phyloP scores from a whole-genome alignment of 1,140 invertebrate species.

The Heliconius hewitsoni region DNA sequence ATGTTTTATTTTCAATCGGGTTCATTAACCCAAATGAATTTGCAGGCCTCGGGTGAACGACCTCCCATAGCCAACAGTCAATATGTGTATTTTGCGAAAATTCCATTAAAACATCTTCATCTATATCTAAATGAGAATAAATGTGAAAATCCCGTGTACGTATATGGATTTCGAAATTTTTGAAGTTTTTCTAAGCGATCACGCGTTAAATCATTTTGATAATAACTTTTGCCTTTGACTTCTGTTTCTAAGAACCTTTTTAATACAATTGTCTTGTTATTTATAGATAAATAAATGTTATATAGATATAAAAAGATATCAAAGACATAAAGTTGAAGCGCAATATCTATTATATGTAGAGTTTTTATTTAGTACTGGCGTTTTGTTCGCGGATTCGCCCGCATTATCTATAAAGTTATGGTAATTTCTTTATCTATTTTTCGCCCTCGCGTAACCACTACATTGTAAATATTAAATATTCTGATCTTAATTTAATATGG shows the following conservation, averaged over 20 bases:
- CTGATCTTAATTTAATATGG: too few species aligned
- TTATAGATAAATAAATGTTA: background rate
- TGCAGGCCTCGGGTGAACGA: conserved; percentile 44
- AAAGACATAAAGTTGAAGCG: background rate
- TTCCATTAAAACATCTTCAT: background rate
- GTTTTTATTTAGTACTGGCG: too few species aligned
- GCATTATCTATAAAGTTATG: too few species aligned
- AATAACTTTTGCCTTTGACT: conserved; percentile 29
- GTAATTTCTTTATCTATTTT: too few species aligned
- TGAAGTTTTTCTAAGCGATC: conserved; percentile 22
- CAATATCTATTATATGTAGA: background rate
- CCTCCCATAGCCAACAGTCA: conserved; percentile 11
- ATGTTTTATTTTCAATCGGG: conserved; percentile 50
- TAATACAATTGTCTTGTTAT: background rate
- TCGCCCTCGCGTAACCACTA: too few species aligned
- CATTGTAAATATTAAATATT: too few species aligned
- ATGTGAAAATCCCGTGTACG: conserved; percentile 3
- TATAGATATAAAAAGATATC: background rate
- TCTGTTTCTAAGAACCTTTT: conserved; percentile 4
- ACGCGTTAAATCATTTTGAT: conserved; percentile 34
- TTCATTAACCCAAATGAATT: conserved; percentile 53
- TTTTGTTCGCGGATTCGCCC: too few species aligned
- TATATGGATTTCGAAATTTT: background rate
- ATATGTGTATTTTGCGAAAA: background rate
- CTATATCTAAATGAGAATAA: background rate